Base-by-base conservation (phyloP, 2,797 vertebrate genomes). In the Scleropages formosus region DNA sequence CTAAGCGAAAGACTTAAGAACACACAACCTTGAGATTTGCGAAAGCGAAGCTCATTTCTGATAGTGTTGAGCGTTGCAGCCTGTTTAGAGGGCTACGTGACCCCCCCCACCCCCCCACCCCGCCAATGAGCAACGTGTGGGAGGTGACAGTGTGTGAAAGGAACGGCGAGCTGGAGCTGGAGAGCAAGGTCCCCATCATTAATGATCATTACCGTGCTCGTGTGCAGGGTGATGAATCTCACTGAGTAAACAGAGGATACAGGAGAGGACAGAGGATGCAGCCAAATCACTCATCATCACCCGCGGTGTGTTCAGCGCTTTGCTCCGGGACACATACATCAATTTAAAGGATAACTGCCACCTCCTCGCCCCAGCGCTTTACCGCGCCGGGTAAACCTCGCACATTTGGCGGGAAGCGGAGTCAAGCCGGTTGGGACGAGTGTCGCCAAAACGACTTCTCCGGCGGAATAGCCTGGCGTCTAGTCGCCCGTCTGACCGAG, bases 401-500 rank as follows among this genome's bases (percentile, higher is more conserved):
- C 22, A 26, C 46, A 27, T 58, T 53, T 18, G 66, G 46, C 61
- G 56, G 24, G 16, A 22, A 26, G 27, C 72, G 67, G 26, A 71
- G 59, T 18, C 31, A 12, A 63, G 20, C 63, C 58, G 51, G 22
- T 63, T 76, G 47, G 49, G 60, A 68, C 6, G 59, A 62, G 9
- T 69, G 26, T 4, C 66, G 20, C 39, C 8, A 24, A 15, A 4
- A 47, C 53, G 27, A 63, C 56, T 49, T 72, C 68, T 72, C 58
- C 67, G 44, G 51, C 63, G 44, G n/a, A 53, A 72, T 77, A n/a
- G n/a, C 31, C 56, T 44, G 27, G 53, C 31, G 60, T 46, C 69
- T 49, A 72, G 73, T 73, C 66, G 73, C 62, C 31, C 15, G 59
- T 53, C 70, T 39, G 77, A 67, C 62, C 18, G 24, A 11, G 27